These are phyloP conservation scores for roundworm (Caenorhabditis elegans) DNA, from an alignment of 1,140 invertebrate species.

Conservation along the genomic window WBcel235 BX284606.5:10940501-10941000, in stretches of 20 bases:
- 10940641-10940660: no score
- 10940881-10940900: slow-evolving; percentile 10
- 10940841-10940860: slow-evolving; percentile 38
- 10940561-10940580: no score
- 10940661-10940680: no score
- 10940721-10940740: background rate
- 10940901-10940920: slow-evolving; percentile 39
- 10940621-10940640: no score
- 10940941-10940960: slow-evolving; percentile 41
- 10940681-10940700: background rate
- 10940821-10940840: slow-evolving; percentile 37
- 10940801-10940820: no score
- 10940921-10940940: slow-evolving; percentile 38
- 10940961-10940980: slow-evolving; percentile 42
- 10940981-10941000: slow-evolving; percentile 8
- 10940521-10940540: no score
- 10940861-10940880: slow-evolving; percentile 35
- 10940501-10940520: no score
- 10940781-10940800: background rate
- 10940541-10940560: no score
- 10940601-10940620: no score
- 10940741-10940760: background rate
- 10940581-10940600: no score
- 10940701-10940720: background rate
- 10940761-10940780: slow-evolving; percentile 6